Evolutionary conservation across 2,888 invertebrate species (phyloP).

Genomic region (Protula sp.): DNA sequence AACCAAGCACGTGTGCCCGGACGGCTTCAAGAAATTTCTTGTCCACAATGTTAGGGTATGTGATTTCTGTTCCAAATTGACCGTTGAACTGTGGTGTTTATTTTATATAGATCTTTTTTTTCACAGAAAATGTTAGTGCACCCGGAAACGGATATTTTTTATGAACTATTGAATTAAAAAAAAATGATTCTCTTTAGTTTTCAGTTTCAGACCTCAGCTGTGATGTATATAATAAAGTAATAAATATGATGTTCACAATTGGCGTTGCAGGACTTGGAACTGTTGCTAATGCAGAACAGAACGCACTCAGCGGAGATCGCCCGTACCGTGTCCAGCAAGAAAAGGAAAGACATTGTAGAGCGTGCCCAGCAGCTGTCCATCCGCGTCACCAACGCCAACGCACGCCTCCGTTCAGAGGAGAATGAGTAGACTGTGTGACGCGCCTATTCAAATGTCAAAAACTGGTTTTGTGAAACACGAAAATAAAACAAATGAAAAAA

Average conservation of each 20-base stretch:
- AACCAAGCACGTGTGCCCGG: constrained; percentile 94
- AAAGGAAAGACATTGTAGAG: constrained; percentile 91
- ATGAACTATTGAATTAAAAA: no score
- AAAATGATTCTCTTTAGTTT: no score
- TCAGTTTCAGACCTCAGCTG: no score
- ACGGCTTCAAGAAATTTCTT: constrained; percentile 93
- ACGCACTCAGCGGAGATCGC: constrained; percentile 97
- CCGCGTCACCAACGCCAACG: constrained; percentile 91
- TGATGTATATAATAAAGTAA: no score
- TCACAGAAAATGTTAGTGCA: no score
- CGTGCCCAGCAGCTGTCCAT: constrained; percentile 93
- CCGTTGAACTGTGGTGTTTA: no score
- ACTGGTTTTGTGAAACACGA: no score
- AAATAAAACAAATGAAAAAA: no score
- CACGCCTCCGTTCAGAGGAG: constrained; percentile 95
- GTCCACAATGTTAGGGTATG: constrained; percentile 78
- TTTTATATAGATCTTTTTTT: not conserved
- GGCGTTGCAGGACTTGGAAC: constrained; percentile 85
- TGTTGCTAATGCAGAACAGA: constrained; percentile 97
- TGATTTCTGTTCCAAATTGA: no score
- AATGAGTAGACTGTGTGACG: constrained; percentile 84
- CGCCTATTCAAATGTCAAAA: no score
- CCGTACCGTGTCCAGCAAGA: constrained; percentile 95
- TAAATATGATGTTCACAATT: no score
- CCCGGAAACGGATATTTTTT: no score